Conservation (phyloP, 2,113 vertebrate genomes). For the Potamarius usumacintae region DNA sequence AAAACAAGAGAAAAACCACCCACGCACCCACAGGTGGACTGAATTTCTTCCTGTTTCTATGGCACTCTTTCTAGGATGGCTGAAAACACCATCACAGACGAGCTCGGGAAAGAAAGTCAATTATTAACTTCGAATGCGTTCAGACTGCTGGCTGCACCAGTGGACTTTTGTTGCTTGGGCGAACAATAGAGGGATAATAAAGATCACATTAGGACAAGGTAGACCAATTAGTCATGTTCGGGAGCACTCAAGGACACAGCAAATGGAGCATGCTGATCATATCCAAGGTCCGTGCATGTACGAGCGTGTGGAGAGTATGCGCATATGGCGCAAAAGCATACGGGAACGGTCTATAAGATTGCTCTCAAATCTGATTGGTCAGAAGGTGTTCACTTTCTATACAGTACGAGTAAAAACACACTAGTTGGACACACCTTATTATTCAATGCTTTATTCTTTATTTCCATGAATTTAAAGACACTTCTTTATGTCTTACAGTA, state of each 20-base stretch:
- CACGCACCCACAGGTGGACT: neutral
- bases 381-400: neutral
- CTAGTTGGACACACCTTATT: too few relatives aligned
- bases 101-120: conserved; percentile 7
- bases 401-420: too few relatives aligned
- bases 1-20: too few relatives aligned
- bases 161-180: conserved; percentile 9
- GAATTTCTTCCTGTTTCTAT: neutral
- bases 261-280: neutral
- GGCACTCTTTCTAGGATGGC: neutral
- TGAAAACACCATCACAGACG: neutral
- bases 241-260: conserved; percentile 10
- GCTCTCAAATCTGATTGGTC: neutral
- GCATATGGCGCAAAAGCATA: neutral
- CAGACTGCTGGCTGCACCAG: neutral
- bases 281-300: neutral
- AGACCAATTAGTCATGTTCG: conserved; percentile 18
- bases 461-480: too few relatives aligned
- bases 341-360: neutral
- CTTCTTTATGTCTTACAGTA: too few relatives aligned
- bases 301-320: neutral
- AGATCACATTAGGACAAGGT: conserved; percentile 27
- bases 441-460: too few relatives aligned
- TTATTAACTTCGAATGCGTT: conserved; percentile 24
- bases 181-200: conserved; percentile 23